Conservation (phyloP, 2,797 vertebrate species). For the Poeciliopsis gracilis region DNA sequence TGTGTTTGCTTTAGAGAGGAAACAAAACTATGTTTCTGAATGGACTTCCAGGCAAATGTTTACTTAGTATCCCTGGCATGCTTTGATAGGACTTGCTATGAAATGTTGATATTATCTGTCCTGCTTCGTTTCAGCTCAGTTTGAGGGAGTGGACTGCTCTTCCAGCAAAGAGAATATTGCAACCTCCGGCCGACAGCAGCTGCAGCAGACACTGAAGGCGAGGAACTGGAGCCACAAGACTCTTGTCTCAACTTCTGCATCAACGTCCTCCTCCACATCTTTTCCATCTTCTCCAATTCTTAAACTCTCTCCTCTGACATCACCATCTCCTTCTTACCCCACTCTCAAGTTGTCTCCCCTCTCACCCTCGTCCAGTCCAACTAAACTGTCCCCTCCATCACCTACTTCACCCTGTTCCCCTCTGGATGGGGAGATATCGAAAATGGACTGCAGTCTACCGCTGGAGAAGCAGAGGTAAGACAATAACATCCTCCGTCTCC, state of each 20-base stretch:
- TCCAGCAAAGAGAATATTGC: slow-evolving; percentile 81
- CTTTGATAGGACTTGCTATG: slow-evolving; percentile 45
- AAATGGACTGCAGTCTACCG: slow-evolving; percentile 86
- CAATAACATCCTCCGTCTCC: background rate
- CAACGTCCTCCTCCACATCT: slow-evolving; percentile 61
- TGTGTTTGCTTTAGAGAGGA: slow-evolving; percentile 60
- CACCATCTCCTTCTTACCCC: slow-evolving; percentile 54
- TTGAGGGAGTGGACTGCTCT: slow-evolving; percentile 85
- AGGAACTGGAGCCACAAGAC: slow-evolving; percentile 92
- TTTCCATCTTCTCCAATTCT: slow-evolving; percentile 75
- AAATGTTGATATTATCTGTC: slow-evolving; percentile 54
- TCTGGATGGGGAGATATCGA: slow-evolving; percentile 76
- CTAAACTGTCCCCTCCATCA: slow-evolving; percentile 62
- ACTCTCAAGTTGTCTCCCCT: slow-evolving; percentile 59
- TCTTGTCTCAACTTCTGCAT: slow-evolving; percentile 74
- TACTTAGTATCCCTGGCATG: slow-evolving; percentile 46
- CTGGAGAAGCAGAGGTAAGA: slow-evolving; percentile 94
- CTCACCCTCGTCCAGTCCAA: slow-evolving; percentile 55
- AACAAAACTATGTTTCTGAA: slow-evolving; percentile 55
- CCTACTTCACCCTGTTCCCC: slow-evolving; percentile 58
- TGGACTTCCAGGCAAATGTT: slow-evolving; percentile 58
- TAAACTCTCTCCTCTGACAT: slow-evolving; percentile 67
- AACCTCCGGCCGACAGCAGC: slow-evolving; percentile 51
- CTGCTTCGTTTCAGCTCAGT: slow-evolving; percentile 85
- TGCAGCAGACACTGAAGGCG: slow-evolving; percentile 80